phyloP scores from a whole-genome alignment of 2,113 vertebrate species.

The Petroica traversi region DNA sequence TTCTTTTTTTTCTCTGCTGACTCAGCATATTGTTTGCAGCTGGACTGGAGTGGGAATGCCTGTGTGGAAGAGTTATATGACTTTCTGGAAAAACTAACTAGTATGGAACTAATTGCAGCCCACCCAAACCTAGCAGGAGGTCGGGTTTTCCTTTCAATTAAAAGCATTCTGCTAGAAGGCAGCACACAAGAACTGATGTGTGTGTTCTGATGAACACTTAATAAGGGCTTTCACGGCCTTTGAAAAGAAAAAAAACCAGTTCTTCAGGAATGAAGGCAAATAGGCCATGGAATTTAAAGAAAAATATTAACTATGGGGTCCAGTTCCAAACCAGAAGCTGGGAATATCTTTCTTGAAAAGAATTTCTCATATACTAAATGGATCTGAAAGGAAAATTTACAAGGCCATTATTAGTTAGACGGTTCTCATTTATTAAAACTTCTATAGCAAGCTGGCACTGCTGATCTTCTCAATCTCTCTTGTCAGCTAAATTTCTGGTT shows the following conservation, averaged over 20 bases:
- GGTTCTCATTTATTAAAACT: background rate
- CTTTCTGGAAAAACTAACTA: slow-evolving; percentile 53
- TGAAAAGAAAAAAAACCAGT: background rate
- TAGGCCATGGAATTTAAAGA: background rate
- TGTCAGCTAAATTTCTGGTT: background rate
- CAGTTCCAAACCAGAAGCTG: background rate
- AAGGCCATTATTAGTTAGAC: background rate
- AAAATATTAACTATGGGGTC: background rate
- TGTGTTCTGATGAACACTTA: background rate
- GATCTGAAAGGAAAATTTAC: background rate
- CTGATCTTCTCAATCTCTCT: background rate
- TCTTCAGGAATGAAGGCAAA: background rate
- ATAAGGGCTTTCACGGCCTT: background rate
- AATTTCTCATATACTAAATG: background rate
- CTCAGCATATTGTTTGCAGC: slow-evolving; percentile 46
- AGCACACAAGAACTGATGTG: background rate
- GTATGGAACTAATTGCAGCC: slow-evolving; percentile 63
- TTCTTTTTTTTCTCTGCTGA: slow-evolving; percentile 9
- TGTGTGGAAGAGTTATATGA: slow-evolving; percentile 38
- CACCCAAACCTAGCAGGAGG: slow-evolving; percentile 64
- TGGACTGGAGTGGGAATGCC: slow-evolving; percentile 12
- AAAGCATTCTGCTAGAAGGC: slow-evolving; percentile 52
- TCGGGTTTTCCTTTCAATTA: slow-evolving; percentile 49
- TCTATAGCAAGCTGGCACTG: background rate
- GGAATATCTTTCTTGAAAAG: background rate